Base-by-base conservation (phyloP, 2,113 vertebrate genomes). In the Anas platyrhynchos region DNA sequence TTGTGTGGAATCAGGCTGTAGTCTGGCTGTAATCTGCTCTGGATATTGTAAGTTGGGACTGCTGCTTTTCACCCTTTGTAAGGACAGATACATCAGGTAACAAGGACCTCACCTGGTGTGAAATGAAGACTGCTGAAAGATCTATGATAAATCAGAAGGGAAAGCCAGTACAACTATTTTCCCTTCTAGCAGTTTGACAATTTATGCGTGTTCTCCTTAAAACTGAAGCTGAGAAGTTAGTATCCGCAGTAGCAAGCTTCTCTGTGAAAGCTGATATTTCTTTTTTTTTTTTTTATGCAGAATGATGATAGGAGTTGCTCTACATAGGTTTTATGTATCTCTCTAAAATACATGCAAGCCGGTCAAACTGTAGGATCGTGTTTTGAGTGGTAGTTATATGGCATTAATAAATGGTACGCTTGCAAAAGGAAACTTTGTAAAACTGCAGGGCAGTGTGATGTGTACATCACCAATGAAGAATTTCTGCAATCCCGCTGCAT, bases 1-100 rank as follows among this genome's bases (percentile, higher is more conserved):
- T 63, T 0, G 0, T 6, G 52, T 9, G 27, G 34, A 61, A 31
- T 61, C 15, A 5, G 38, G 9, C 36, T 78, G 9, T 38, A 86
- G 44, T 3, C 58, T 79, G 46, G 10, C 71, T 83, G 0, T 63
- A 38, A 72, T 65, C 22, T 6, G 9, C 27, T 72, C 14, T 67
- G 41, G 46, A 8, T 62, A 6, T 66, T 84, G 32, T 27, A 22
- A 62, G 20, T 31, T 68, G 25, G 9, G 9, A 46, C 44, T 85
- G 2, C 25, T 82, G 22, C 3, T 22, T 77, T 68, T 74, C 54
- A 26, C 17, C 20, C 1, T 0, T 50, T 55, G 25, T 71, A 63
- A 67, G 46, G 46, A 34, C 71, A 78, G 43, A 38, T 69, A 7
- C 20, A 3, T 79, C 16, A 56, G 44, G 66, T 65, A 75, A 31